A percentile compares a stretch with the other conserved stretches of the same genome.
Evolutionary conservation across 2,113 vertebrate genomes (phyloP).

Genomic region (Chaenocephalus aceratus): DNA sequence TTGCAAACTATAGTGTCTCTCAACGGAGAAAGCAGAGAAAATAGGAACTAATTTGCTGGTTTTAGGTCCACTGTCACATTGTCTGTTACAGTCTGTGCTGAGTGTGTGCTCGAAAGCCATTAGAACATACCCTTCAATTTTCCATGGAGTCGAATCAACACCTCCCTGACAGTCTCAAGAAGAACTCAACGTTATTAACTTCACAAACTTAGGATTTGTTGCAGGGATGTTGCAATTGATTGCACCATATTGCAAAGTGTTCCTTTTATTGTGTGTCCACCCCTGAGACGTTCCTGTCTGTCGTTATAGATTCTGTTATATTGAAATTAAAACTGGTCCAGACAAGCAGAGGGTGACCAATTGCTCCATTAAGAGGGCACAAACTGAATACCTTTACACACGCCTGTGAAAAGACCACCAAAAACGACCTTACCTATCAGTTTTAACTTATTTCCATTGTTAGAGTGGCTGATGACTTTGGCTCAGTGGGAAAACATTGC

Average conservation of each 20-base stretch:
- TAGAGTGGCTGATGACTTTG: neutral
- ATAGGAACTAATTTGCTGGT: neutral
- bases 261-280: conserved; percentile 21
- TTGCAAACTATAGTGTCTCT: neutral
- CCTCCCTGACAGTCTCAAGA: conserved; percentile 11
- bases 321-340: conserved; percentile 1
- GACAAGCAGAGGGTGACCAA: neutral
- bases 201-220: neutral
- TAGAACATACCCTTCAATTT: neutral
- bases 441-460: neutral
- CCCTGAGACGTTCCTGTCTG: neutral
- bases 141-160: neutral
- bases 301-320: conserved; percentile 7
- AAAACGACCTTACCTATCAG: neutral
- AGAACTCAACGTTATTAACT: neutral
- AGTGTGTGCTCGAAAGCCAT: neutral
- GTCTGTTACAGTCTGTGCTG: neutral
- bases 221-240: conserved; percentile 18
- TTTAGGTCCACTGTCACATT: neutral
- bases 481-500: neutral
- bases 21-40: neutral
- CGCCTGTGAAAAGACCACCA: neutral
- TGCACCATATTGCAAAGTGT: conserved; percentile 32
- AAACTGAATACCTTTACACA: neutral
- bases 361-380: neutral